phyloP scores from a whole-genome alignment of 2,797 vertebrate genomes.

The Octomys mimax region DNA sequence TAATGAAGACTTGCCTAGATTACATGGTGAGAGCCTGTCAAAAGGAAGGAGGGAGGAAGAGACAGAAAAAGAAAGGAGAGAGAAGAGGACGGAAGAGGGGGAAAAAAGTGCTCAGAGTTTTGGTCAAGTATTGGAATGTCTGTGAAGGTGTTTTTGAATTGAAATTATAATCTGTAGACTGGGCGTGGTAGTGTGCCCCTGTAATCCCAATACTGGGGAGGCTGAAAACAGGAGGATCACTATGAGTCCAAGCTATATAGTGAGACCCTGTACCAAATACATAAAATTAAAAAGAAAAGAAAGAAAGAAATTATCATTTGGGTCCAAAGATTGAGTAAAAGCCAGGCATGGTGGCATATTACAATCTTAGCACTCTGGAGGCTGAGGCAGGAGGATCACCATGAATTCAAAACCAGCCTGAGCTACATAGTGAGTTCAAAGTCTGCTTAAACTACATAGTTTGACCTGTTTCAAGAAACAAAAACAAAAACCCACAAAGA shows the following conservation, averaged over 20 bases:
- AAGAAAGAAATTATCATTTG: neutral
- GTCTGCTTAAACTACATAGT: neutral
- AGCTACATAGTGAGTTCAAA: neutral
- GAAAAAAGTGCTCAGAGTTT: neutral
- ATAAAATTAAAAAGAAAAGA: no score
- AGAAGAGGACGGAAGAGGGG: no score
- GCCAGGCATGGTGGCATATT: neutral
- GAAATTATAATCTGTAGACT: neutral
- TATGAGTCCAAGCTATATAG: no score
- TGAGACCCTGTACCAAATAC: no score
- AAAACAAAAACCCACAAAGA: neutral
- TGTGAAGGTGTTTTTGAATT: neutral
- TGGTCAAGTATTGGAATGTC: neutral
- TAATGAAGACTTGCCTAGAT: neutral
- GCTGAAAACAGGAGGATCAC: no score
- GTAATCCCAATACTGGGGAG: no score
- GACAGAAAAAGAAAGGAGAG: neutral
- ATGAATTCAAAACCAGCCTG: neutral
- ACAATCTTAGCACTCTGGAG: neutral
- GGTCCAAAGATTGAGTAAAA: neutral
- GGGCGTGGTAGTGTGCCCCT: no score
- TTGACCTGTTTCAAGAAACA: neutral
- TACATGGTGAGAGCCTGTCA: neutral
- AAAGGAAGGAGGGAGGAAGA: neutral
- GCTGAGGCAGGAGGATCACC: neutral